Percentiles rank a stretch among this genome's conserved stretches.
phyloP scores from a whole-genome alignment of 64 coral and sea anemone genomes.

The Pocillopora damicornis region DNA sequence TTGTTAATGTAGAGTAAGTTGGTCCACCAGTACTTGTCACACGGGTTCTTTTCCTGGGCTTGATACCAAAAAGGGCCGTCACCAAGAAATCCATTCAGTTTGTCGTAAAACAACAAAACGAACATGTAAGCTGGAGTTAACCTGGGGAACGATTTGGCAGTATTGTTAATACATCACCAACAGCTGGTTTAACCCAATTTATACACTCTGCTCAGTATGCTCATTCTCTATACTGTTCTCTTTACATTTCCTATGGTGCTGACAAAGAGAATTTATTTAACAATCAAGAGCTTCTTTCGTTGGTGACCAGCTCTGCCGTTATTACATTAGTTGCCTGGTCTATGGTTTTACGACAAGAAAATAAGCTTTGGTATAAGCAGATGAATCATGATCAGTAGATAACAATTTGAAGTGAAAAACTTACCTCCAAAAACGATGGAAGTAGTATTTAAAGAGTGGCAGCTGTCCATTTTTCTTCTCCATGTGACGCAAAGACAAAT shows the following conservation, averaged over 20 bases:
- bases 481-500: constrained; percentile 83
- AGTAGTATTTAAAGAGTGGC: constrained; percentile 70
- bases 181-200: too few species aligned
- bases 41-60: constrained; percentile 2
- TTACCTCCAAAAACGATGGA: constrained; percentile 90
- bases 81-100: constrained; percentile 58
- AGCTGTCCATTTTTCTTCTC: constrained; percentile 33
- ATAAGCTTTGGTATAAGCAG: too few species aligned
- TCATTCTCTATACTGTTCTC: too few species aligned
- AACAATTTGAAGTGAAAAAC: neutral
- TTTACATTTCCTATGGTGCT: too few species aligned
- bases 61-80: constrained; percentile 65
- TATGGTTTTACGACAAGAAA: too few species aligned
- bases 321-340: too few species aligned
- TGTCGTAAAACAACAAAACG: constrained; percentile 65
- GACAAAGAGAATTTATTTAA: too few species aligned
- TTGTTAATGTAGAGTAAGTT: constrained; percentile 95
- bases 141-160: neutral
- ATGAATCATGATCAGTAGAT: too few species aligned
- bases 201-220: too few species aligned
- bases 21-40: constrained; percentile 82
- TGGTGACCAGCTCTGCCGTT: too few species aligned
- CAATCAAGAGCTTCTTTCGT: too few species aligned
- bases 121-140: constrained; percentile 86
- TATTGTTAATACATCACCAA: too few species aligned